Evolutionary conservation across 2,888 invertebrate genomes (phyloP).

Genomic region (Halictus quadricinctus): DNA sequence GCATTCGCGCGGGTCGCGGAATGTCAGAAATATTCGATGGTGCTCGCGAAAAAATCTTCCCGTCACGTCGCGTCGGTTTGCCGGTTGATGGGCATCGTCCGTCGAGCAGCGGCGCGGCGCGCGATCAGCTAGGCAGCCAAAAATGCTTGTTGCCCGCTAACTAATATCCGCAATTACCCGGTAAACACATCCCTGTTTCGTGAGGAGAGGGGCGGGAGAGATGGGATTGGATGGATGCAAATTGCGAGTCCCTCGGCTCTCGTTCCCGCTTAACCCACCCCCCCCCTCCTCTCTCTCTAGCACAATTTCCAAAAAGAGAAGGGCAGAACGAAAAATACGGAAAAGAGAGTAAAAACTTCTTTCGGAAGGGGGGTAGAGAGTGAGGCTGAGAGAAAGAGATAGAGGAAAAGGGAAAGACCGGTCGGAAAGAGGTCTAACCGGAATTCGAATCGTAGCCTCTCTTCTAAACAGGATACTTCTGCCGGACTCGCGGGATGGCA

Average conservation of each 20-base stretch:
- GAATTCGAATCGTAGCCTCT: conserved; percentile 34
- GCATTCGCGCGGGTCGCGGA: conserved; percentile 24
- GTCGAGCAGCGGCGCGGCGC: not conserved
- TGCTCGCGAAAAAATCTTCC: conserved; percentile 1
- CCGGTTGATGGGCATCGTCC: not conserved
- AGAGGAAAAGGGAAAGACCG: not conserved
- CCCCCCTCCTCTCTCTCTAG: not conserved
- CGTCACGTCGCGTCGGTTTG: not conserved
- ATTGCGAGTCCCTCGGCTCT: conserved; percentile 11
- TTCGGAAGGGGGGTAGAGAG: not conserved
- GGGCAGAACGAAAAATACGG: not conserved
- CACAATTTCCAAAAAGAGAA: not conserved
- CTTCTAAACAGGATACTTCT: conserved; percentile 28
- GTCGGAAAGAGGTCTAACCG: conserved; percentile 10
- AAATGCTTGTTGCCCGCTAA: not conserved
- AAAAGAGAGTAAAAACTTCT: conserved; percentile 1
- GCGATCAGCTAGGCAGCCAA: conserved; percentile 1
- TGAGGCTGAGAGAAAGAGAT: not conserved
- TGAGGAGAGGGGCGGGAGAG: not conserved
- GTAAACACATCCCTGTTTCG: conserved; percentile 14
- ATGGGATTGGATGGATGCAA: not conserved
- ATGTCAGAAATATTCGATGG: conserved; percentile 38
- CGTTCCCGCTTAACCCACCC: too few species aligned
- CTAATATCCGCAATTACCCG: conserved; percentile 20
- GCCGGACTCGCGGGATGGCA: conserved; percentile 10